A percentile compares a stretch with the other conserved stretches of the same genome.
phyloP scores from a whole-genome alignment of 2,797 vertebrate genomes.

The Gallinago solitaria region DNA sequence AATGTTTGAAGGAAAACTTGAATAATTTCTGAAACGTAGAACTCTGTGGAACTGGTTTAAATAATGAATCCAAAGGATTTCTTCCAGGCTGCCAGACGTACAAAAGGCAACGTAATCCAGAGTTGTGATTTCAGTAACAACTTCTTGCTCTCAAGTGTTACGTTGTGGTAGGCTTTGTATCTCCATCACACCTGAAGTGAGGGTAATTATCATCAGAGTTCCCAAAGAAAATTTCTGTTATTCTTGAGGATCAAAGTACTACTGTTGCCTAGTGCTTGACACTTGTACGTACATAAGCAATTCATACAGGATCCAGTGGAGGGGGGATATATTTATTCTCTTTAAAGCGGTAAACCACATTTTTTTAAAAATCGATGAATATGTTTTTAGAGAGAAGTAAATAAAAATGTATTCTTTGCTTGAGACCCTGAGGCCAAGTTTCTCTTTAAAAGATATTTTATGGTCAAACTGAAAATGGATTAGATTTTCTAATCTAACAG shows the following conservation, averaged over 20 bases:
- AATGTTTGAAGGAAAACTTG: neutral
- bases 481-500: neutral
- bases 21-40: neutral
- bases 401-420: neutral
- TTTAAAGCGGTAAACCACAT: slow-evolving; percentile 12
- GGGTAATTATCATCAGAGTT: neutral
- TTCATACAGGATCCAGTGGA: neutral
- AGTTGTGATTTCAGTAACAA: neutral
- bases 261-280: neutral
- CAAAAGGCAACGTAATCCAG: neutral
- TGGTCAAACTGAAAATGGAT: neutral
- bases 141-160: neutral
- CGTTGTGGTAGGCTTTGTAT: neutral
- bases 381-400: slow-evolving; percentile 29
- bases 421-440: neutral
- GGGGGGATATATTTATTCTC: neutral
- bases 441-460: neutral
- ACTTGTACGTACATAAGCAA: neutral
- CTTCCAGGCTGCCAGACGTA: neutral
- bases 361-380: slow-evolving; percentile 1
- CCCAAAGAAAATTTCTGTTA: neutral
- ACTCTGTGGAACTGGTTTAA: neutral
- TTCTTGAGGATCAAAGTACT: slow-evolving; percentile 10
- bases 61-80: neutral
- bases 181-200: neutral